Base-by-base conservation (phyloP, 2,888 invertebrate species). In the Leptogaster cylindrica region DNA sequence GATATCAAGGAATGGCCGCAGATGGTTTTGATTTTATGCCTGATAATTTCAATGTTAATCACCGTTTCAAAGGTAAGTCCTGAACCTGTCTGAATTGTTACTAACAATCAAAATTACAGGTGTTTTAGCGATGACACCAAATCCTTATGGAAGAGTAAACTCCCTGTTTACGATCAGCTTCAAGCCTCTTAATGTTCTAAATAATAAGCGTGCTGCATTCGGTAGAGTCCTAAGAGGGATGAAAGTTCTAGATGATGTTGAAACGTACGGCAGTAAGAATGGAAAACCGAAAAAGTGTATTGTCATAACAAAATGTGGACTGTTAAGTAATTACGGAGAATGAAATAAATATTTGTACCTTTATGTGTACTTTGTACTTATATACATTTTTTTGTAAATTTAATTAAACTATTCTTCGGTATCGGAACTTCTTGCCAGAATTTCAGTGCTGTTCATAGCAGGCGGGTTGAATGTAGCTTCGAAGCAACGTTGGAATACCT, bases 341-440 rank as follows among this genome's bases (percentile, higher is more conserved):
- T 65, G 23, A 67, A 12, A 66, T 23, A 33, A 66, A 67, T 65
- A 67, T 27, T 68, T 18, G 36, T 41, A 52, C 20, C 44, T 44
- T 61, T 61, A 51, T 50, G 3, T 5, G 14, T 27, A 50, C 14
- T 27, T 50, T 50, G 14, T 25, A 25, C 7, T 8, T 16, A 7
- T 12, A 18, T 7, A 31, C 7, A 33, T 18, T 3, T n/a, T n/a
- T n/a, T n/a, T n/a, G n/a, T n/a, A n/a, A n/a, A n/a, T n/a, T 28
- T 31, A 28, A 52, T 10, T 52, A 64, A 36, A 16, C 71, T 74
- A 77, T 64, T 78, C 75, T 68, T 80, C 81, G 2, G 75, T 75
- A 68, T 91, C 92, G 1, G 91, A 90, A 76, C 90, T 88, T 67
- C 86, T 87, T n/a, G 87, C 90, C 73, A 89, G 82, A 41, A 90